phyloP scores from a whole-genome alignment of 2,113 vertebrate genomes.

The Planiliza haematocheilus region DNA sequence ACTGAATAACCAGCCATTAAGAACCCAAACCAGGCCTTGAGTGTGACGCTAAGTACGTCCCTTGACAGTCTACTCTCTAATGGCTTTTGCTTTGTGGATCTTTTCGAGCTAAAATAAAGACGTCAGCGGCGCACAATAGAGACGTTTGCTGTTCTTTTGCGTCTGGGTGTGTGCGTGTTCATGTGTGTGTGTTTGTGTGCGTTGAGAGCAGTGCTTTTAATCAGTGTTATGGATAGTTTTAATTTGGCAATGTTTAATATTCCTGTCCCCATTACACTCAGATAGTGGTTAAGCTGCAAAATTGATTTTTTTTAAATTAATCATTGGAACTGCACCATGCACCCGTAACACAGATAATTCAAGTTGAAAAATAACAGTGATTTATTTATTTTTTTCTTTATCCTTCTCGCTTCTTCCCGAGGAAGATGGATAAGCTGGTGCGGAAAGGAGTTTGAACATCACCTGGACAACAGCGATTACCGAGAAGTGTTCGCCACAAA shows the following conservation, averaged over 20 bases:
- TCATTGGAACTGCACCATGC: constrained; percentile 53
- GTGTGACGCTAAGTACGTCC: constrained; percentile 39
- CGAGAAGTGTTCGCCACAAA: constrained; percentile 14
- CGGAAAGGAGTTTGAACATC: constrained; percentile 51
- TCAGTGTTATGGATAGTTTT: constrained; percentile 80
- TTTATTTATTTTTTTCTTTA: constrained; percentile 6
- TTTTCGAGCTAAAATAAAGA: constrained; percentile 68
- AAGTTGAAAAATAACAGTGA: constrained; percentile 68
- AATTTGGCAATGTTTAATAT: constrained; percentile 78
- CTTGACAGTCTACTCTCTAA: constrained; percentile 37
- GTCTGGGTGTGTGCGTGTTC: not conserved
- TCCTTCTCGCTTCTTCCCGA: constrained; percentile 6
- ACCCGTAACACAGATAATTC: constrained; percentile 71
- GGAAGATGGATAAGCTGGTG: constrained; percentile 59
- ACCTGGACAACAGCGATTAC: constrained; percentile 35
- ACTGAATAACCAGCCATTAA: constrained; percentile 51
- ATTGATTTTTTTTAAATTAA: constrained; percentile 74
- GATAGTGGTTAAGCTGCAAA: constrained; percentile 75
- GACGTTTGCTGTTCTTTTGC: constrained; percentile 55
- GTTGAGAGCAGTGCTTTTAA: constrained; percentile 68
- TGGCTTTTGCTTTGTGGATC: constrained; percentile 58
- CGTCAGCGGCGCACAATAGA: constrained; percentile 57
- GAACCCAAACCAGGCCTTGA: constrained; percentile 39
- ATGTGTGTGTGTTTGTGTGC: constrained; percentile 1
- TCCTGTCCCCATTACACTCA: constrained; percentile 74